phyloP scores from a whole-genome alignment of 2,888 invertebrate species.

The Nematopogon swammerdamellus region DNA sequence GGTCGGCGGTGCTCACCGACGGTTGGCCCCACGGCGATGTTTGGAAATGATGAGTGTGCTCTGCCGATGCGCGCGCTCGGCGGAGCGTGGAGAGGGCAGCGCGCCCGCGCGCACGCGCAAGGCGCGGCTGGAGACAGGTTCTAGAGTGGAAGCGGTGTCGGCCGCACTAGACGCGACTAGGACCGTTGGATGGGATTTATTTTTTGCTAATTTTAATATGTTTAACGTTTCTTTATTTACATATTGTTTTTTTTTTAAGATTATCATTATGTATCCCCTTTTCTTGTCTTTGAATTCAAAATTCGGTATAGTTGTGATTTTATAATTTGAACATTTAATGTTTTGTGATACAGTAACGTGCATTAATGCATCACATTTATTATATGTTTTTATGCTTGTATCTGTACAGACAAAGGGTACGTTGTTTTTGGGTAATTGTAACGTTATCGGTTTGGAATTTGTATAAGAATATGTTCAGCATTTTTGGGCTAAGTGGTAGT shows the following conservation, averaged over 20 bases:
- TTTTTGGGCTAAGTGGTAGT: background rate
- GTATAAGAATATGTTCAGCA: background rate
- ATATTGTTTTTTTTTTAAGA: constrained; percentile 3
- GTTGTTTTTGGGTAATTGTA: background rate
- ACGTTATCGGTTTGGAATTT: background rate
- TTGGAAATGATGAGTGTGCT: too few species aligned
- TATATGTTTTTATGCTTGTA: constrained; percentile 23
- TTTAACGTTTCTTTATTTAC: constrained; percentile 6
- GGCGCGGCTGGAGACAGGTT: too few species aligned
- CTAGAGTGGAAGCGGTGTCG: too few species aligned
- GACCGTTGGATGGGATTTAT: background rate
- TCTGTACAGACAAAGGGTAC: constrained; percentile 24
- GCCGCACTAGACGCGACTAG: background rate
- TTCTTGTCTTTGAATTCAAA: constrained; percentile 39
- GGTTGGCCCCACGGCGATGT: too few species aligned
- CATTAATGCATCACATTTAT: constrained; percentile 50
- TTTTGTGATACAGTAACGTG: constrained; percentile 54
- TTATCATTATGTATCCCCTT: constrained; percentile 11
- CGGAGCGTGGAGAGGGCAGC: too few species aligned
- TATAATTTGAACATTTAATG: constrained; percentile 52
- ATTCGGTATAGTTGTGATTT: constrained; percentile 56
- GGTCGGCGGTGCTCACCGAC: too few species aligned
- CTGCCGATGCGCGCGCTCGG: too few species aligned
- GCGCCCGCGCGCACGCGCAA: too few species aligned
- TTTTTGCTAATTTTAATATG: constrained; percentile 2